Evolutionary conservation across 2,888 invertebrate genomes (phyloP).

Genomic region (Agrotis clavis): DNA sequence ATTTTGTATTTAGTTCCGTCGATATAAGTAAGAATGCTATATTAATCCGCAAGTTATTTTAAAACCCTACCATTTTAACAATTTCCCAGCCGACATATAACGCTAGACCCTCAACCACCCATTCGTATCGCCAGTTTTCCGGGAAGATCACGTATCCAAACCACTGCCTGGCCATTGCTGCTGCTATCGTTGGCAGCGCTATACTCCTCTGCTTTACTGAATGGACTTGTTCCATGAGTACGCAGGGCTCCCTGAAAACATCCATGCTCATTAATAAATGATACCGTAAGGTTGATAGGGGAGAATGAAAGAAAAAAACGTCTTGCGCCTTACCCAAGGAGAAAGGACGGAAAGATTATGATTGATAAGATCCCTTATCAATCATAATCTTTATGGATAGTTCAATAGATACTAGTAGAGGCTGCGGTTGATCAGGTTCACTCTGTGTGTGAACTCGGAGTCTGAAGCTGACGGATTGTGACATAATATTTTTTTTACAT

Average conservation of each 20-base stretch:
- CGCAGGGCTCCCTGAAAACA: conserved; percentile 83
- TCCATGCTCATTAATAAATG: neutral
- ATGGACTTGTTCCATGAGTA: conserved; percentile 79
- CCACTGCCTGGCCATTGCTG: conserved; percentile 93
- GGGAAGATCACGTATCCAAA: conserved; percentile 92
- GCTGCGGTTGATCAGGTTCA: neutral
- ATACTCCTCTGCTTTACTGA: conserved; percentile 85
- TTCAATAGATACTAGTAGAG: neutral
- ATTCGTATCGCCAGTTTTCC: conserved; percentile 92
- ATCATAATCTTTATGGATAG: neutral
- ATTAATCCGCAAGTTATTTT: neutral
- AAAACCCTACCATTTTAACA: conserved; percentile 81
- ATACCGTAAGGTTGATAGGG: neutral
- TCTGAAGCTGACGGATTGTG: no score
- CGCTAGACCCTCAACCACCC: conserved; percentile 92
- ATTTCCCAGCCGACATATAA: conserved; percentile 92
- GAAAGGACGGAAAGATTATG: no score
- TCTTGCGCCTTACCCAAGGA: no score
- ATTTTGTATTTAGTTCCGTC: no score
- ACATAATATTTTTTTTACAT: neutral
- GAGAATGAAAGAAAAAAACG: no score
- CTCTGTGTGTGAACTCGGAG: neutral
- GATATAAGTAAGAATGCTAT: no score
- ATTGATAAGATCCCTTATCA: no score
- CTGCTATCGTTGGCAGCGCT: conserved; percentile 89